A percentile compares a stretch with the other conserved stretches of the same genome.
These are phyloP conservation scores for Capromys pilorides DNA, from an alignment of 2,797 vertebrate genomes.

Conservation along the genomic window DNA sequence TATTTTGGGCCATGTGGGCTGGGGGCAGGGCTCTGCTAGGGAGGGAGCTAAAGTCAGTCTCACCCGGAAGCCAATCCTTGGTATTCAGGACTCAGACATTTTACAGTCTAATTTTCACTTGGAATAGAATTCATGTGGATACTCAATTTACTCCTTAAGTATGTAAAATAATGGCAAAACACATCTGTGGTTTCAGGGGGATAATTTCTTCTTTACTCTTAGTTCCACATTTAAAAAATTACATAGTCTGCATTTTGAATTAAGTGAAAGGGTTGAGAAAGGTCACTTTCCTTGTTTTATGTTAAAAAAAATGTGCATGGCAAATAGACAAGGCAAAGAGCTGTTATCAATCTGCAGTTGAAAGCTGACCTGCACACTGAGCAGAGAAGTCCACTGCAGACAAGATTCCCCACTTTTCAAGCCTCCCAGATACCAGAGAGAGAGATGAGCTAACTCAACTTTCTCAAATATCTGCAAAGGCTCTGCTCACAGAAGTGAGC, in stretches of 20 bases:
- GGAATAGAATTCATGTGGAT: slow-evolving; percentile 40
- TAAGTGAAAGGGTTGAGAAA: slow-evolving; percentile 59
- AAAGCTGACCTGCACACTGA: not conserved
- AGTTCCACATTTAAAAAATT: slow-evolving; percentile 60
- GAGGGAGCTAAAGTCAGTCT: slow-evolving; percentile 55
- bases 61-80: slow-evolving; percentile 33
- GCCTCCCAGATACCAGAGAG: not conserved
- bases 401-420: not conserved
- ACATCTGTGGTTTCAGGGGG: slow-evolving; percentile 7
- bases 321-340: slow-evolving; percentile 15
- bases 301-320: slow-evolving; percentile 53
- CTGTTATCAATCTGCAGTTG: not conserved
- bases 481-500: slow-evolving; percentile 10
- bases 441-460: not conserved
- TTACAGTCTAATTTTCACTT: slow-evolving; percentile 44
- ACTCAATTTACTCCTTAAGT: not conserved
- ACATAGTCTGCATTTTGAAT: slow-evolving; percentile 59
- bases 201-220: slow-evolving; percentile 55
- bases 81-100: slow-evolving; percentile 24
- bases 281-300: slow-evolving; percentile 49
- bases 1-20: slow-evolving; percentile 62
- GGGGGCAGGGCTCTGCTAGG: not conserved
- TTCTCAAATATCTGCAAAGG: slow-evolving; percentile 58
- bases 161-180: slow-evolving; percentile 54
- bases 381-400: not conserved